A percentile compares a stretch with the other conserved stretches of the same genome.
phyloP scores from a whole-genome alignment of 2,797 vertebrate species.

The Lerista edwardsae region DNA sequence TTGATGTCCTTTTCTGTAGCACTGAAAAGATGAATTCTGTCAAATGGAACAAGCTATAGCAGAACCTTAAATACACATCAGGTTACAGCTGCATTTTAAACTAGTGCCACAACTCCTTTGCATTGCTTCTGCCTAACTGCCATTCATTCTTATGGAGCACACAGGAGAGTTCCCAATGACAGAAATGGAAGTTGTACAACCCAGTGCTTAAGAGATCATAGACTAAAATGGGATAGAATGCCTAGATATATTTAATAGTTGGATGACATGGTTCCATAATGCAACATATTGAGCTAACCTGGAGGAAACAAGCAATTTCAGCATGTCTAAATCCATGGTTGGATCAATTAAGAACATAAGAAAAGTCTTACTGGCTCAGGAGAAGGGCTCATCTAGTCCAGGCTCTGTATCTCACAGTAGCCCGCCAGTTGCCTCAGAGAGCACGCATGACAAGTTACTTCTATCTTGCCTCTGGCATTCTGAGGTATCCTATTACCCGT shows the following conservation, averaged over 20 bases:
- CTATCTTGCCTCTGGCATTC: no score
- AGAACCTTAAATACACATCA: background rate
- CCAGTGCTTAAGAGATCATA: background rate
- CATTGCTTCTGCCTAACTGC: background rate
- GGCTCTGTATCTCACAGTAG: no score
- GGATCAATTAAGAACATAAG: no score
- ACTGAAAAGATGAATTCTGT: background rate
- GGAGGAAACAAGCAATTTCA: fast-evolving
- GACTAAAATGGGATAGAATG: background rate
- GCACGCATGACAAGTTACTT: no score
- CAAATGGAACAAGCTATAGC: background rate
- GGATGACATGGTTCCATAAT: background rate
- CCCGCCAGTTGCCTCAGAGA: no score
- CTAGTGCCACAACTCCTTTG: background rate
- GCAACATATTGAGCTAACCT: background rate
- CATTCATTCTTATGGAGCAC: background rate
- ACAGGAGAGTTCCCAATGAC: background rate
- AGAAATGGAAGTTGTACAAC: background rate
- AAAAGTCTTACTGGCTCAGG: no score
- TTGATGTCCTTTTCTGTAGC: background rate
- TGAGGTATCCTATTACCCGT: no score
- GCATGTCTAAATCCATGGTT: background rate
- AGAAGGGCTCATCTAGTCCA: no score
- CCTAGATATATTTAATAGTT: background rate
- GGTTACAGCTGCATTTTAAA: background rate